Evolutionary conservation across 2,888 invertebrate species (phyloP).

Genomic region (Drosophila conformis): DNA sequence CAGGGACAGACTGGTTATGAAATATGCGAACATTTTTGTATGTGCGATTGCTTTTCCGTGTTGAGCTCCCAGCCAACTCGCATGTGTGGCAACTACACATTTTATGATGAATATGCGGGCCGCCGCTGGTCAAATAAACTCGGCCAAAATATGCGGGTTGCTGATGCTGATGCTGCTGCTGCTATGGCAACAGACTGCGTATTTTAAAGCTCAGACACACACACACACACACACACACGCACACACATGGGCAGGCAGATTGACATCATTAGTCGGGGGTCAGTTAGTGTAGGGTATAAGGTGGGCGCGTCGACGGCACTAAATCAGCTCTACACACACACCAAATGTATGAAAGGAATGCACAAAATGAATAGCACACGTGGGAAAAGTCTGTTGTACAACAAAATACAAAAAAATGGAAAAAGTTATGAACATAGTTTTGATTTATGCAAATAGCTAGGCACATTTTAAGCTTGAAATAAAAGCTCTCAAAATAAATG

Average conservation of each 20-base stretch:
- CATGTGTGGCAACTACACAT: conserved; percentile 29
- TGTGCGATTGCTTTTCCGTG: conserved; percentile 73
- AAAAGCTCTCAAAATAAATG: conserved; percentile 2
- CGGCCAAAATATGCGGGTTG: conserved; percentile 45
- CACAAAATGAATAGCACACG: conserved; percentile 69
- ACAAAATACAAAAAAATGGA: conserved; percentile 27
- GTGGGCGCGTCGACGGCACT: conserved; percentile 35
- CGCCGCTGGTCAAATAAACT: conserved; percentile 30
- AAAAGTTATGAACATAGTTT: conserved; percentile 36
- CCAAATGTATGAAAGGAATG: conserved; percentile 34
- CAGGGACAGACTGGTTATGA: conserved; percentile 42
- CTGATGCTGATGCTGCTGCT: not conserved
- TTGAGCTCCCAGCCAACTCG: conserved; percentile 17
- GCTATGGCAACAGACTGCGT: conserved; percentile 25
- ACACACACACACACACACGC: not conserved
- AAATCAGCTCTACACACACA: conserved; percentile 50
- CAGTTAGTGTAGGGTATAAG: conserved; percentile 20
- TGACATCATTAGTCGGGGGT: conserved; percentile 71
- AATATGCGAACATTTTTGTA: conserved; percentile 66
- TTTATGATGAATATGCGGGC: conserved; percentile 76
- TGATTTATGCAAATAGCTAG: conserved; percentile 68
- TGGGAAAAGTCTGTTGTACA: conserved; percentile 49
- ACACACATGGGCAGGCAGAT: conserved; percentile 44
- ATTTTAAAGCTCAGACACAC: conserved; percentile 56
- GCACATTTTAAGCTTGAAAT: conserved; percentile 17